Base-by-base conservation (phyloP, 2,113 vertebrate genomes). In the Apistogramma diplotaenia region DNA sequence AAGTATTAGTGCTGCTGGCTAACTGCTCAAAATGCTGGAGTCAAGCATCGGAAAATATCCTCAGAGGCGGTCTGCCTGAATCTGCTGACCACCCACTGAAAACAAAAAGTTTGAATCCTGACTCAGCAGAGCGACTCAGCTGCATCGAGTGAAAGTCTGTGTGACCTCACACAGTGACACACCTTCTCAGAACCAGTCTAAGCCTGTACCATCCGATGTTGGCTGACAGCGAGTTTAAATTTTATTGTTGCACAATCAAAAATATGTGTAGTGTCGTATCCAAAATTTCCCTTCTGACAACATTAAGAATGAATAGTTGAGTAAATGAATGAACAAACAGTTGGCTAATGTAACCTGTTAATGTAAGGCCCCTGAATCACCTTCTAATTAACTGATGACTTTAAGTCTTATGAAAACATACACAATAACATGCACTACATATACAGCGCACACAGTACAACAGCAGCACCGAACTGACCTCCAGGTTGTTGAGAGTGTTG, bases 401-500 rank as follows among this genome's bases (percentile, higher is more conserved):
- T 21, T 29, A 3, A 75, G 25, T 29, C 19, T 31, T 16, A 0
- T n/a, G 43, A 70, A 70, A 70, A 70, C 25, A 51, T 29, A 46
- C 57, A 25, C 29, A 46, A 6, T 56, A 6, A 51, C 11, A n/a
- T 5, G 25, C 43, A 51, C 15, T 29, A 27, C 16, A 67, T 9
- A 51, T 6, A 21, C 15, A 74, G 43, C 18, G 70, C 54, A 33
- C 31, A n/a, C 23, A 70, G 61, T 8, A 6, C 21, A 4, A 29
- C 60, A 53, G 74, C 7, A 31, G 10, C 10, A 0, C 19, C 10
- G 3, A 33, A 94, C 97, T 78, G 86, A 99, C 98, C 43, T 98
- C 96, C 15, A 99, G 96, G 90, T 99, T 99, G 92, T 99, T 99
- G 67, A 99, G 95, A 0, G 98, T 99, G 87, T 99, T 99, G 94